Evolutionary conservation across 2,113 vertebrate species (phyloP).

Genomic region (Daubentonia madagascariensis): DNA sequence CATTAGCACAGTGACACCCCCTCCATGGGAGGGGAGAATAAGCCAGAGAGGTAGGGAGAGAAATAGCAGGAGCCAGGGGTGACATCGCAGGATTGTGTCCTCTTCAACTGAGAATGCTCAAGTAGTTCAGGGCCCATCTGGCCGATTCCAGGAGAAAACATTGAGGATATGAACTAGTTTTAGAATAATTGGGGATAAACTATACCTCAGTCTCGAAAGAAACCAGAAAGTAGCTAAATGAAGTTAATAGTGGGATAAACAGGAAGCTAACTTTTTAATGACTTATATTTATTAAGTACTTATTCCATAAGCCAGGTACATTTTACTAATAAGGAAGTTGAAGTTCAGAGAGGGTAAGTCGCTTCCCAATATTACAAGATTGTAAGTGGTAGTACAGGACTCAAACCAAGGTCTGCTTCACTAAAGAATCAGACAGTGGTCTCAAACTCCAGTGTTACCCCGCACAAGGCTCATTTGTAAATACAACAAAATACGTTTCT

Average conservation of each 20-base stretch:
- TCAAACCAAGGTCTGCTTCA: not conserved
- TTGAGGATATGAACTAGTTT: not conserved
- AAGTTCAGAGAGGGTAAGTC: not conserved
- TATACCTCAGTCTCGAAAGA: not conserved
- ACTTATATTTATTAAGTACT: not conserved
- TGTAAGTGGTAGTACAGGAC: not conserved
- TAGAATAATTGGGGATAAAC: not conserved
- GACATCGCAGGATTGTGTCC: not conserved
- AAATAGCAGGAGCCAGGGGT: too few species aligned
- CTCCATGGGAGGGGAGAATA: not conserved
- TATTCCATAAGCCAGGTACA: not conserved
- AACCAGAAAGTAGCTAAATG: not conserved
- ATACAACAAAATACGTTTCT: not conserved
- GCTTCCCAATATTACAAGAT: not conserved
- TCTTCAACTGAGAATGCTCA: not conserved
- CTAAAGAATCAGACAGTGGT: not conserved
- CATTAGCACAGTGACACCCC: not conserved
- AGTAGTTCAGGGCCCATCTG: not conserved
- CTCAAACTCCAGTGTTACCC: not conserved
- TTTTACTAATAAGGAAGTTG: not conserved
- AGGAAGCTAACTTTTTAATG: not conserved
- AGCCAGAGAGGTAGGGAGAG: not conserved
- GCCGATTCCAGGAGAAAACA: not conserved
- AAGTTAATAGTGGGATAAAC: not conserved
- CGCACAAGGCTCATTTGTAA: not conserved